Base-by-base conservation (phyloP, 2,888 invertebrate species). In the Thymelicus lineola region DNA sequence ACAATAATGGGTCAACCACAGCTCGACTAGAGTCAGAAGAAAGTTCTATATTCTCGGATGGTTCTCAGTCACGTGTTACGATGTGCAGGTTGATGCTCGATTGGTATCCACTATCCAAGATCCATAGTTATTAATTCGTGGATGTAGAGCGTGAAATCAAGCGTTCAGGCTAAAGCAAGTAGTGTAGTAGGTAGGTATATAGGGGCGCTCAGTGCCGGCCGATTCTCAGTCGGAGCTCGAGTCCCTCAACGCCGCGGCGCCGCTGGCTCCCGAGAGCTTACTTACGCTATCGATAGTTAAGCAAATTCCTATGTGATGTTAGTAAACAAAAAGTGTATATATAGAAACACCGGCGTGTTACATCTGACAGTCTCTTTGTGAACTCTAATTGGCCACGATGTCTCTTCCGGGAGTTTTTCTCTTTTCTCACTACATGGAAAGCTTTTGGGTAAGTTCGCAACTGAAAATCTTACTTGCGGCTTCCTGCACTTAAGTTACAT, bases 71-170 rank as follows among this genome's bases (percentile, higher is more conserved):
- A 79, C 77, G 82, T 80, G 79, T 78, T 71, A 61, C 70, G 73
- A 70, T 67, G 28, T 28, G 71, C 72, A 71, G 61, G 69, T 61
- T 69, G 79, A 79, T 77, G 79, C 74, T 82, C 80, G 79, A 84
- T 62, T 72, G 67, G 67, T 85, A 85, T 84, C 81, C 82, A 86
- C 65, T 85, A 85, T 84, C 81, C 82, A 86, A 84, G 82, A 88
- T 86, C 80, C 86, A 86, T 83, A 86, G 83, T 87, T 89, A 88
- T 88, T 89, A 86, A 88, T 86, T 86, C 82, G 80, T 90, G 87
- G 88, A 91, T 91, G 76, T 91, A 89, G 92, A 93, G 91, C 92
- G 89, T 93, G 91, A 91, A 90, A 86, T 86, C 73, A 89, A 89
- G 86, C 87, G 89, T 87, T 87, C 87, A 88, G 86, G 84, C 84